phyloP scores from a whole-genome alignment of 2,113 vertebrate species.

The Oceanodroma tethys region DNA sequence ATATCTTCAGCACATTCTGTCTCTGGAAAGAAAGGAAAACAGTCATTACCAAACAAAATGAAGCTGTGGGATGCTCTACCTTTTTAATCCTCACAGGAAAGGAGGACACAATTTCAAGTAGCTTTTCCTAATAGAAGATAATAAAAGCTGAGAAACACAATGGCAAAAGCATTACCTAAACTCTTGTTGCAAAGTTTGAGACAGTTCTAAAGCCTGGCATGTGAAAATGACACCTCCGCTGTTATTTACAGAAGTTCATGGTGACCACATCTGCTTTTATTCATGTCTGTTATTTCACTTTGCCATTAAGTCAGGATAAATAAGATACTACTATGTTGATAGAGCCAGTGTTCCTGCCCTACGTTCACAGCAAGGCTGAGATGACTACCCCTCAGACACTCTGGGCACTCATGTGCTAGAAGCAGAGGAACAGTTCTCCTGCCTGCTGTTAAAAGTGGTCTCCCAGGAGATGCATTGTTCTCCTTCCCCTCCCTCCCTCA shows the following conservation, averaged over 20 bases:
- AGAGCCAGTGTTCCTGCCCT: not conserved
- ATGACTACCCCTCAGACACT: not conserved
- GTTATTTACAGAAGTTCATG: not conserved
- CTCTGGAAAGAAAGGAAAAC: slow-evolving; percentile 68
- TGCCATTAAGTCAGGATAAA: not conserved
- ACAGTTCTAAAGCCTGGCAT: not conserved
- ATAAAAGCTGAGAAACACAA: not conserved
- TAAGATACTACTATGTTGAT: not conserved
- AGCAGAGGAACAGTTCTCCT: not conserved
- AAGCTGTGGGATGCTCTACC: not conserved
- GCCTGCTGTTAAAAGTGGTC: not conserved
- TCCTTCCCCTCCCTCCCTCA: not conserved
- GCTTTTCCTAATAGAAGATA: not conserved
- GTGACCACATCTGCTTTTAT: not conserved
- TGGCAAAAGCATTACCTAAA: not conserved
- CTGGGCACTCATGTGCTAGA: rapidly evolving
- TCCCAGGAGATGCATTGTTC: not conserved
- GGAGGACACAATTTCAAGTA: not conserved
- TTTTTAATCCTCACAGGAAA: not conserved
- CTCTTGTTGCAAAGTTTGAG: not conserved
- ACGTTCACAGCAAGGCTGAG: not conserved
- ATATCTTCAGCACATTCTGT: slow-evolving; percentile 80
- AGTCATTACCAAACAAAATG: not conserved
- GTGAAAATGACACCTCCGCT: not conserved
- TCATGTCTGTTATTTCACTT: not conserved